Conservation (phyloP, 2,888 invertebrate species). For the Cybosia mesomella region DNA sequence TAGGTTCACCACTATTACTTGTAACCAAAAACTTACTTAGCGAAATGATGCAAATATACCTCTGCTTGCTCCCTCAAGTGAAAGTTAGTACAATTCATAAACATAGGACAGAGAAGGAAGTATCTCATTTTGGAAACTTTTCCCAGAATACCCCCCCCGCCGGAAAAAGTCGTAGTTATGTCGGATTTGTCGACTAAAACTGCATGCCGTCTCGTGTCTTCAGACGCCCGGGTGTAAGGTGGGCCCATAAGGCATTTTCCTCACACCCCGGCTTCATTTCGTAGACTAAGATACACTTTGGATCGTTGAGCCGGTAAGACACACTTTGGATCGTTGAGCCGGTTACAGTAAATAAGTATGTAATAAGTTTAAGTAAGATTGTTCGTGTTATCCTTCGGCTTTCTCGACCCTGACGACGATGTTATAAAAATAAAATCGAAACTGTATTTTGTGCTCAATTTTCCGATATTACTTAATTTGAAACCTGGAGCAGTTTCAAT, state of each 20-base stretch:
- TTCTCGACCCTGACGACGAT: background rate
- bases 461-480: conserved; percentile 1
- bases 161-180: no score
- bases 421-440: background rate
- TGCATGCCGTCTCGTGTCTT: no score
- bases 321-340: background rate
- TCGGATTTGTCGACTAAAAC: no score
- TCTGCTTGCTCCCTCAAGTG: background rate
- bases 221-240: no score
- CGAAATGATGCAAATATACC: background rate
- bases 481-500: background rate
- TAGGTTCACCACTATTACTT: no score
- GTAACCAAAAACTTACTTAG: no score
- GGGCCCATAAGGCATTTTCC: no score
- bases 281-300: no score
- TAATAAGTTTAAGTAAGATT: background rate
- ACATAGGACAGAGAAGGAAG: background rate
- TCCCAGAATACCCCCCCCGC: no score
- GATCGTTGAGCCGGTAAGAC: no score
- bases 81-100: background rate
- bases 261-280: no score
- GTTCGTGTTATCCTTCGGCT: conserved; percentile 1
- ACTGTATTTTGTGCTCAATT: background rate
- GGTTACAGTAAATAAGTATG: background rate
- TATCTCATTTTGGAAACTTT: background rate